Conservation (phyloP, 2,113 vertebrate genomes). For the Leuciscus idus region DNA sequence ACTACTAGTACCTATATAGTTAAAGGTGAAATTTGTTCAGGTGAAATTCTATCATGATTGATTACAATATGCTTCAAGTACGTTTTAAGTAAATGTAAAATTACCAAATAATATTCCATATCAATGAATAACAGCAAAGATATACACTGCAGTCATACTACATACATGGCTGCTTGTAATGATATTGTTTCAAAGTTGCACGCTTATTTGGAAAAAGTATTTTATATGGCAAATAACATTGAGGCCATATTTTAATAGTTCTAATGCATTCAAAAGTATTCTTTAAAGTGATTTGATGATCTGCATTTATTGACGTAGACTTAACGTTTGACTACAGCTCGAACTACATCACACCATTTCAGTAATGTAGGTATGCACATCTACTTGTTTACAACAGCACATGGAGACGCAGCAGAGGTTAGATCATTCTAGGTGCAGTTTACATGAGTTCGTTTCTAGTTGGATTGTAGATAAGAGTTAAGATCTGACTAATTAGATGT, state of each 20-base stretch:
- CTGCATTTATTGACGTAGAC: background rate
- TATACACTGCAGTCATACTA: background rate
- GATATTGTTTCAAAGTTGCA: background rate
- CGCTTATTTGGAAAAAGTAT: background rate
- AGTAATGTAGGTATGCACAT: slow-evolving; percentile 22
- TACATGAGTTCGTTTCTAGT: slow-evolving; percentile 11
- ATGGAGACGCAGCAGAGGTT: background rate
- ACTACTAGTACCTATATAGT: background rate
- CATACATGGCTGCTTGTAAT: background rate
- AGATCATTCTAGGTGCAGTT: background rate
- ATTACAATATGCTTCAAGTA: too few relatives aligned
- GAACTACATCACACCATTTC: slow-evolving; percentile 9
- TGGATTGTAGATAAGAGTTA: background rate
- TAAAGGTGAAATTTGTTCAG: too few relatives aligned
- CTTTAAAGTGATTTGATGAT: background rate
- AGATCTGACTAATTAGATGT: background rate
- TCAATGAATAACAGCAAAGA: background rate
- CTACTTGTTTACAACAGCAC: slow-evolving; percentile 20
- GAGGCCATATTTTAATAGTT: background rate
- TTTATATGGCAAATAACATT: background rate
- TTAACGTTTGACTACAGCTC: background rate
- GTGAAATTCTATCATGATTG: too few relatives aligned
- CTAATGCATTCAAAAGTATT: background rate
- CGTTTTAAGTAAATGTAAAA: background rate
- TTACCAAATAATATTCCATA: background rate